A percentile compares a stretch with the other conserved stretches of the same genome.
Conservation (phyloP, 2,888 invertebrate genomes). For the Hyles lineata region DNA sequence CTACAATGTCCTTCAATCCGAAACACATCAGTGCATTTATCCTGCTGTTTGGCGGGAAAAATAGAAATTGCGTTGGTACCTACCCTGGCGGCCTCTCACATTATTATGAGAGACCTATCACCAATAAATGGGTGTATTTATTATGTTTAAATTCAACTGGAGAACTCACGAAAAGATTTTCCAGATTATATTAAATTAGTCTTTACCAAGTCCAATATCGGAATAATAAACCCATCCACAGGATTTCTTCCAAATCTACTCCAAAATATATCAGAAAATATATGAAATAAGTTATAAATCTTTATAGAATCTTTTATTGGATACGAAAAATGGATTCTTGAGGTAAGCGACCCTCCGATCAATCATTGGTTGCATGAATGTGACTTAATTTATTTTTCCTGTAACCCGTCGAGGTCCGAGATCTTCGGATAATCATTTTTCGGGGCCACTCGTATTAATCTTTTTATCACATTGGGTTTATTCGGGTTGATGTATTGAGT, state of each 20-base stretch:
- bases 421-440: conserved; percentile 39
- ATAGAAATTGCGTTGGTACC: too few species aligned
- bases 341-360: conserved; percentile 49
- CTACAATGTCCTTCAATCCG: too few species aligned
- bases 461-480: conserved; percentile 23
- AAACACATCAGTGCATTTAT: too few species aligned
- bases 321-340: conserved; percentile 45
- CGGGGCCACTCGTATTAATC: conserved; percentile 37
- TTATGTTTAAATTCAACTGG: too few species aligned
- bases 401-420: conserved; percentile 27
- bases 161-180: too few species aligned
- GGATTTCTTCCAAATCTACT: neutral
- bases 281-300: conserved; percentile 41
- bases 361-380: conserved; percentile 50
- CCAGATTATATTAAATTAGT: too few species aligned
- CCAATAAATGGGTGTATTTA: too few species aligned
- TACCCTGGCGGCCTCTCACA: too few species aligned
- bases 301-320: conserved; percentile 41
- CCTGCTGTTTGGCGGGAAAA: too few species aligned
- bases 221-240: neutral
- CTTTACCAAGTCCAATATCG: too few species aligned
- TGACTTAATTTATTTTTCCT: conserved; percentile 51
- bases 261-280: neutral
- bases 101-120: too few species aligned
- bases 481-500: conserved; percentile 14